Conservation (phyloP, 2,797 vertebrate genomes). For the Linurgus olivaceus region DNA sequence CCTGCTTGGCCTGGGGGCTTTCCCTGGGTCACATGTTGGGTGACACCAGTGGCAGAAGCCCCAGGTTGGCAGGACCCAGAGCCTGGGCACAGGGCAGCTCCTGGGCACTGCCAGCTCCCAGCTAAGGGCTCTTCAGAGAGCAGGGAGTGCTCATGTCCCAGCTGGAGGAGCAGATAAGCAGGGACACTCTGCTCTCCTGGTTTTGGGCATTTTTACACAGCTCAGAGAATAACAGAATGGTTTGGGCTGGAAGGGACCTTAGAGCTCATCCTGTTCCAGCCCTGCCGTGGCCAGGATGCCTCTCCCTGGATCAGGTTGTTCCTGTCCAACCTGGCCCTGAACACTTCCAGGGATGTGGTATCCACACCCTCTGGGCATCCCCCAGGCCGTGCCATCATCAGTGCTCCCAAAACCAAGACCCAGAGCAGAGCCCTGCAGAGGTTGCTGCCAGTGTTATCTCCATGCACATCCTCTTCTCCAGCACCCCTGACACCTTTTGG, state of each 20-base stretch:
- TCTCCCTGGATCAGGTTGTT: neutral
- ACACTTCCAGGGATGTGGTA: neutral
- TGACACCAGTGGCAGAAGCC: neutral
- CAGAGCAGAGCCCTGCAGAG: rapidly evolving
- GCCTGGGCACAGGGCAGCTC: neutral
- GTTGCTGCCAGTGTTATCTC: neutral
- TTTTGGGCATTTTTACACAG: neutral
- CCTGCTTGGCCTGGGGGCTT: neutral
- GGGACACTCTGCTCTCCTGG: neutral
- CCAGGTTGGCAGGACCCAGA: neutral
- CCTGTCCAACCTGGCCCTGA: neutral
- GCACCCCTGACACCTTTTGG: neutral
- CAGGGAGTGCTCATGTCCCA: neutral
- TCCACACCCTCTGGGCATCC: neutral
- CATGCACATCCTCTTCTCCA: neutral
- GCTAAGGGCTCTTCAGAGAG: neutral
- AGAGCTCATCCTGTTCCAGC: neutral
- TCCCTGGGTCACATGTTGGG: neutral
- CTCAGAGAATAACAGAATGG: neutral
- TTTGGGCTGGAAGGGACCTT: neutral
- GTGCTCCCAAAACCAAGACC: neutral
- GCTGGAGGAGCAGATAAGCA: neutral
- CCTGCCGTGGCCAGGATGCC: neutral
- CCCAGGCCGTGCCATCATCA: neutral
- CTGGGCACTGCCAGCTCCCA: neutral